These are phyloP conservation scores for Darevskia mixta DNA, from an alignment of 2,797 vertebrate species.

Conservation along the genomic window DNA sequence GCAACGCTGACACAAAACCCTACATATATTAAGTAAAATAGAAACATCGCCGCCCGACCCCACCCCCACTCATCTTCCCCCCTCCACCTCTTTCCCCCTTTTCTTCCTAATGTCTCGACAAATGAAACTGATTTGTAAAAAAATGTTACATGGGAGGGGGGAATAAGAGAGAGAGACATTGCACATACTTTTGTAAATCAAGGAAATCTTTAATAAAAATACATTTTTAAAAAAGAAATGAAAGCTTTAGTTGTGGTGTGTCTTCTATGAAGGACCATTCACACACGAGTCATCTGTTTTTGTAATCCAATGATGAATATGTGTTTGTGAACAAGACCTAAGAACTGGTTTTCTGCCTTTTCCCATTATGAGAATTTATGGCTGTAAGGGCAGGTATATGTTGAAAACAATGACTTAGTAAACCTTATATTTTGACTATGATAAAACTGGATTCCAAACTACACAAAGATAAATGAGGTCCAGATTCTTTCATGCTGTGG, in stretches of 20 bases:
- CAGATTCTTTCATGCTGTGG: conserved; percentile 35
- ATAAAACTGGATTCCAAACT: conserved; percentile 39
- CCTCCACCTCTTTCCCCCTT: no score
- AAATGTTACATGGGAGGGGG: no score
- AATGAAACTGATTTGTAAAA: no score
- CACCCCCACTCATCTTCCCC: no score
- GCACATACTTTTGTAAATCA: no score
- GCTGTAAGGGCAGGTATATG: neutral
- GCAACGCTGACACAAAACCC: no score
- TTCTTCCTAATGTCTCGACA: no score
- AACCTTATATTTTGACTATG: conserved; percentile 29
- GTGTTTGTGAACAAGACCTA: neutral
- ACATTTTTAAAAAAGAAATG: no score
- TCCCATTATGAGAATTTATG: neutral
- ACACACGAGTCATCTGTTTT: neutral
- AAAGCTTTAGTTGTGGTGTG: neutral
- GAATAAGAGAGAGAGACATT: no score
- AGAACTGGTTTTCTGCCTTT: neutral
- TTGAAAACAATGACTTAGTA: neutral
- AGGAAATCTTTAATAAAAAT: no score
- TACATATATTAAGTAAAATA: no score
- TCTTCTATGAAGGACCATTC: neutral
- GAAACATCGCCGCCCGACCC: no score
- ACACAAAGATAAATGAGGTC: conserved; percentile 39
- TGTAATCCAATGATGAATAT: neutral